These are phyloP conservation scores for Chionodraco myersi DNA, from an alignment of 2,113 vertebrate species.

Conservation along the genomic window DNA sequence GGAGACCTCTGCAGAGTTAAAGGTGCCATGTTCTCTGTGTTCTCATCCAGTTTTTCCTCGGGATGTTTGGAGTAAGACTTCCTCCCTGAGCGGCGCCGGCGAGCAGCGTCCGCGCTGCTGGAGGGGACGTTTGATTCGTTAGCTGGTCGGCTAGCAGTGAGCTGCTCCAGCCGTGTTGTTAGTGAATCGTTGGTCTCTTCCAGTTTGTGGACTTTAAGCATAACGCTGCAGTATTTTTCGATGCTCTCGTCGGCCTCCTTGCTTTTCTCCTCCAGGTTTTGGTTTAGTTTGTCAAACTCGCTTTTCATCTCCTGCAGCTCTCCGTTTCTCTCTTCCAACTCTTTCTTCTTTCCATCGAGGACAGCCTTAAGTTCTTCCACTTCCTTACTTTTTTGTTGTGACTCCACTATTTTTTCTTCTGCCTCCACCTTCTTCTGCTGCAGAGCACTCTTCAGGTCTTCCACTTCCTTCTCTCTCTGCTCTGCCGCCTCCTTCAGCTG, in stretches of 20 bases:
- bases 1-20: constrained; percentile 27
- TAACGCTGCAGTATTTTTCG: constrained; percentile 90
- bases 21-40: constrained; percentile 63
- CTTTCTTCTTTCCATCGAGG: constrained; percentile 40
- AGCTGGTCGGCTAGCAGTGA: constrained; percentile 60
- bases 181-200: constrained; percentile 89
- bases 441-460: constrained; percentile 67
- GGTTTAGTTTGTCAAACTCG: constrained; percentile 86
- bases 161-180: constrained; percentile 81
- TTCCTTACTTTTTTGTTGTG: constrained; percentile 35
- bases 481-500: constrained; percentile 79
- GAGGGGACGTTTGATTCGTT: constrained; percentile 16
- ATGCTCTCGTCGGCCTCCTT: constrained; percentile 89
- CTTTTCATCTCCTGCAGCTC: constrained; percentile 69
- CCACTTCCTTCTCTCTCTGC: constrained; percentile 45
- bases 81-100: constrained; percentile 48
- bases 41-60: constrained; percentile 14
- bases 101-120: neutral
- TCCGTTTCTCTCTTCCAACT: constrained; percentile 36
- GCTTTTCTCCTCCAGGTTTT: constrained; percentile 83
- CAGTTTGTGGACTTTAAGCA: constrained; percentile 88
- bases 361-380: constrained; percentile 64
- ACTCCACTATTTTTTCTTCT: constrained; percentile 25
- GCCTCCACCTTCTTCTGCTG: constrained; percentile 44
- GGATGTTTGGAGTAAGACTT: constrained; percentile 56